These are phyloP conservation scores for Drepana arcuata DNA, from an alignment of 1,140 invertebrate species.

Conservation along the genomic window DNA sequence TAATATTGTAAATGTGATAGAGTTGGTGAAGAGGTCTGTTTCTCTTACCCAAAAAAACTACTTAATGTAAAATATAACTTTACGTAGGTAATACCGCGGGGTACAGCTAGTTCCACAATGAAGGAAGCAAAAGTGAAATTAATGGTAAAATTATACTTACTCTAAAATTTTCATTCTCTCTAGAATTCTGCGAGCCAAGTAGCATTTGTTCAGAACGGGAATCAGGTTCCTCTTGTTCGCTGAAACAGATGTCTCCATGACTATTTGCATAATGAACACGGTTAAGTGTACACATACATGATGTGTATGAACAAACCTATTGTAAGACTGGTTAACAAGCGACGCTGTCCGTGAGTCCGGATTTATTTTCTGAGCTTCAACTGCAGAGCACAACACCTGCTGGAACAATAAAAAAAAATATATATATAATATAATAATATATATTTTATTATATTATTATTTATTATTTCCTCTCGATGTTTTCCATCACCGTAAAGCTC, in stretches of 20 bases:
- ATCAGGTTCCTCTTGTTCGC: constrained; percentile 57
- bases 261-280: too few relatives aligned
- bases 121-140: too few relatives aligned
- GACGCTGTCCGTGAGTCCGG: constrained; percentile 39
- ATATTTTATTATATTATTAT: too few relatives aligned
- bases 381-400: constrained; percentile 33
- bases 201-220: constrained; percentile 49
- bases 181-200: constrained; percentile 43
- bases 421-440: too few relatives aligned
- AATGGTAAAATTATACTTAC: constrained; percentile 20
- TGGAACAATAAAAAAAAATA: constrained; percentile 19
- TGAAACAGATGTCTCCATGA: constrained; percentile 32
- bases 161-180: constrained; percentile 52
- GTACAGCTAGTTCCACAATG: too few relatives aligned
- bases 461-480: too few relatives aligned
- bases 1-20: too few relatives aligned
- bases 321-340: constrained; percentile 50
- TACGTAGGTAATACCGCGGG: too few relatives aligned
- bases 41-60: too few relatives aligned
- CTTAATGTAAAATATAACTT: too few relatives aligned
- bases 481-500: too few relatives aligned
- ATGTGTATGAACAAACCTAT: constrained; percentile 32
- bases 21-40: too few relatives aligned
- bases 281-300: not conserved
- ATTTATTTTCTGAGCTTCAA: constrained; percentile 31